Conservation (phyloP, 1,140 invertebrate genomes). For the Saccostrea glomerata region DNA sequence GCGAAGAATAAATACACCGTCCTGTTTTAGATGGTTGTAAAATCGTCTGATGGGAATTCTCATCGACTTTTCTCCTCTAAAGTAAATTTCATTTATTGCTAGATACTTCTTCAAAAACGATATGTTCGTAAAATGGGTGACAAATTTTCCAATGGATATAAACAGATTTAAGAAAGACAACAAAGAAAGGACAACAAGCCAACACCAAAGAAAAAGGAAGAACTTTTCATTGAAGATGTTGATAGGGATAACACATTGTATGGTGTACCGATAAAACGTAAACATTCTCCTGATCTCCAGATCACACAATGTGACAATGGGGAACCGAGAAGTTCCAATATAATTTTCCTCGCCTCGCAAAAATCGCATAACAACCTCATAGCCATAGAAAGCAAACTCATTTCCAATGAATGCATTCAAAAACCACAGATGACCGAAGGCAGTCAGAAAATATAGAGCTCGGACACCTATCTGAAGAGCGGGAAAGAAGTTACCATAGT, state of each 20-base stretch:
- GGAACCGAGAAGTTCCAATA: slow-evolving; percentile 74
- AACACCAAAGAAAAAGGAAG: slow-evolving; percentile 78
- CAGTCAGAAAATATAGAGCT: slow-evolving; percentile 78
- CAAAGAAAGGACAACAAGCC: slow-evolving; percentile 74
- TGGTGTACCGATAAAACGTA: slow-evolving; percentile 58
- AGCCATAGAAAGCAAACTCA: slow-evolving; percentile 77
- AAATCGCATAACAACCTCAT: slow-evolving; percentile 75
- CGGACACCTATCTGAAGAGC: slow-evolving; percentile 79
- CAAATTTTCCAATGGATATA: slow-evolving; percentile 26
- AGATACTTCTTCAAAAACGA: slow-evolving; percentile 47
- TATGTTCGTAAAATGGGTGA: slow-evolving; percentile 6
- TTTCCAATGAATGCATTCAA: slow-evolving; percentile 78
- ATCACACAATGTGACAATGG: slow-evolving; percentile 80
- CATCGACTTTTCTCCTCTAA: neutral
- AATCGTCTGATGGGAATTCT: neutral
- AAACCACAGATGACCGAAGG: slow-evolving; percentile 79
- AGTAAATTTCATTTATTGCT: slow-evolving; percentile 35
- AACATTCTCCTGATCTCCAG: slow-evolving; percentile 77
- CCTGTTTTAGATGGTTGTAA: slow-evolving; percentile 9
- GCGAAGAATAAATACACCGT: slow-evolving; percentile 21
- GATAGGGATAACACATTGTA: slow-evolving; percentile 74
- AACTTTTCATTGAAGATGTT: slow-evolving; percentile 81
- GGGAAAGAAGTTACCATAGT: slow-evolving; percentile 77
- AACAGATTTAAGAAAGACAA: slow-evolving; percentile 61
- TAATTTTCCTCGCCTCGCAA: slow-evolving; percentile 76